Percentiles rank a stretch among this genome's conserved stretches.
phyloP scores from a whole-genome alignment of 1,140 invertebrate genomes.

The Euwallacea similis region DNA sequence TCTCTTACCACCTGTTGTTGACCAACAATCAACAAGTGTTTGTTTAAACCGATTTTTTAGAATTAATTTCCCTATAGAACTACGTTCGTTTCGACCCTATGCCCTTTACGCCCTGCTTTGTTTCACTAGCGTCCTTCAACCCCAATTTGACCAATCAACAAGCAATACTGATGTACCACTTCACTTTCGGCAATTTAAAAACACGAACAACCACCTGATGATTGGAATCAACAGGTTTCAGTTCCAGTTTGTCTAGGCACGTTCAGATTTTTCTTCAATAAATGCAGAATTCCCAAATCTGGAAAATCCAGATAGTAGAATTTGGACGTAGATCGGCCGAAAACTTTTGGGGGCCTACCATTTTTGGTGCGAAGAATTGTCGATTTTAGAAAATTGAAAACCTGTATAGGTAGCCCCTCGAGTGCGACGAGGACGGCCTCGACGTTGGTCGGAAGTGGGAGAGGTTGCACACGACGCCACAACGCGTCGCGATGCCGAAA shows the following conservation, averaged over 20 bases:
- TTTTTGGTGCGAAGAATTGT: constrained; percentile 25
- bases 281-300: background rate
- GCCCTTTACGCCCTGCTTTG: no score
- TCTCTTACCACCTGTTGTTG: no score
- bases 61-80: no score
- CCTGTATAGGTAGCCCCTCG: background rate
- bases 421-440: constrained; percentile 11
- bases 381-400: constrained; percentile 31
- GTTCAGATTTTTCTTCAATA: background rate
- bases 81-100: no score
- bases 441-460: constrained; percentile 2
- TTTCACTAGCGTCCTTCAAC: no score
- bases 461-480: constrained; percentile 22
- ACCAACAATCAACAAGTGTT: no score
- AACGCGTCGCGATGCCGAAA: constrained; percentile 31
- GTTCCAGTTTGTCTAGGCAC: constrained; percentile 1
- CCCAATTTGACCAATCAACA: no score
- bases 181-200: constrained; percentile 19
- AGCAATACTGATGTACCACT: no score
- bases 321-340: no score
- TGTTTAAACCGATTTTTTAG: no score
- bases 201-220: constrained; percentile 43
- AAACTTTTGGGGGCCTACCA: constrained; percentile 8
- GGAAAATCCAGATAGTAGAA: background rate
- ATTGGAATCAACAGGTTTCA: constrained; percentile 46